Conservation (phyloP, 2,113 vertebrate genomes). For the Phylloscopus whistleri region DNA sequence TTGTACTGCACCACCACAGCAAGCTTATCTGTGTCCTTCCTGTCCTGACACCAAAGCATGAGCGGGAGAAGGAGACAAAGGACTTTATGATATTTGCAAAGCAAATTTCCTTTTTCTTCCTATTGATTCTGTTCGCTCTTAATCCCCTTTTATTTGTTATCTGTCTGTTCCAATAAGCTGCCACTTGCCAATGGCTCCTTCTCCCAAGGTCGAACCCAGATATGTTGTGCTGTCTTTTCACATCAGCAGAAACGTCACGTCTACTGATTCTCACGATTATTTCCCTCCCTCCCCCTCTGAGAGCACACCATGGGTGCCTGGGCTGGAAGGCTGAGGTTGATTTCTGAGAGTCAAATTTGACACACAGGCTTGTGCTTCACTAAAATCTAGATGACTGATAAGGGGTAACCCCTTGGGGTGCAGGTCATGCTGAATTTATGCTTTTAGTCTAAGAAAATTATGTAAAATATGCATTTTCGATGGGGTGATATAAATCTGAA, state of each 20-base stretch:
- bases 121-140: neutral
- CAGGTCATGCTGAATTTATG: neutral
- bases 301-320: fast-evolving
- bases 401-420: neutral
- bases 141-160: constrained; percentile 23
- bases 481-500: neutral
- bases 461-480: neutral
- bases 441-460: neutral
- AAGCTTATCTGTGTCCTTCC: neutral
- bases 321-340: neutral
- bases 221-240: constrained; percentile 10
- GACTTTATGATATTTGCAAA: neutral
- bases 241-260: constrained; percentile 6
- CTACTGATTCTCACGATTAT: neutral
- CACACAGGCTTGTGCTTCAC: neutral
- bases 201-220: neutral
- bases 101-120: neutral
- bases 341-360: neutral
- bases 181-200: neutral
- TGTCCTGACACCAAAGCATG: neutral
- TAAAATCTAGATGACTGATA: neutral
- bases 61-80: neutral
- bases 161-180: neutral
- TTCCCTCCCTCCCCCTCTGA: neutral
- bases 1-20: neutral